Evolutionary conservation across 2,113 vertebrate genomes (phyloP).

Genomic region (Sapajus apella): DNA sequence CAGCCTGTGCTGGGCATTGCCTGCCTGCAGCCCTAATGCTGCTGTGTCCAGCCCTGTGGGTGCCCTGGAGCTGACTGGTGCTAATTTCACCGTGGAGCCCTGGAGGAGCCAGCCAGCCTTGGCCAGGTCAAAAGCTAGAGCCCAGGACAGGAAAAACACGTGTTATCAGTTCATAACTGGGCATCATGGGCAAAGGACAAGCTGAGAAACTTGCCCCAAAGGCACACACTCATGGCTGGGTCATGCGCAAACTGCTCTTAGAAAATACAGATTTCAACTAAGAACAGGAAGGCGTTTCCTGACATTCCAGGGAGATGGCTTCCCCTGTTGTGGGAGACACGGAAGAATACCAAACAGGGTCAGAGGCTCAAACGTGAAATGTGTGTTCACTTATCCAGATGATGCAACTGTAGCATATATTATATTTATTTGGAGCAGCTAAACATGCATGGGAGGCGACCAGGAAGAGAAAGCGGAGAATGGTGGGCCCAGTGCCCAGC

Average conservation of each 20-base stretch:
- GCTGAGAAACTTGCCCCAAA: fast-evolving
- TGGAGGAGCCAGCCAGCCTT: fast-evolving
- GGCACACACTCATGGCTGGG: fast-evolving
- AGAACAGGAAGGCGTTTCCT: background rate
- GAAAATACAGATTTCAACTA: background rate
- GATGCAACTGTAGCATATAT: background rate
- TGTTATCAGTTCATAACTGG: fast-evolving
- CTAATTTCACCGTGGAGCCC: fast-evolving
- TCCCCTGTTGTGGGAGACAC: fast-evolving
- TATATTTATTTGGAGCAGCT: background rate
- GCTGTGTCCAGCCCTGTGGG: fast-evolving
- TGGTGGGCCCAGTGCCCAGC: fast-evolving
- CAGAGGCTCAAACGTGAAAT: background rate
- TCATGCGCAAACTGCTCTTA: background rate
- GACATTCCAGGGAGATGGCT: background rate
- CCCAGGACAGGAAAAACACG: fast-evolving
- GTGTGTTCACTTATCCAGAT: background rate
- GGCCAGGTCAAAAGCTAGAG: background rate
- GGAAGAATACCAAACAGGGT: fast-evolving
- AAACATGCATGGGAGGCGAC: too few species aligned
- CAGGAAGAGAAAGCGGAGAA: background rate
- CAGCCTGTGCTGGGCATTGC: fast-evolving
- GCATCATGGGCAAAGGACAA: fast-evolving
- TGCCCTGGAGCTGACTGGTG: fast-evolving
- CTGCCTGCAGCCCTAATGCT: fast-evolving